Conservation (phyloP, 1,140 invertebrate species). For the Papilio dardanus region DNA sequence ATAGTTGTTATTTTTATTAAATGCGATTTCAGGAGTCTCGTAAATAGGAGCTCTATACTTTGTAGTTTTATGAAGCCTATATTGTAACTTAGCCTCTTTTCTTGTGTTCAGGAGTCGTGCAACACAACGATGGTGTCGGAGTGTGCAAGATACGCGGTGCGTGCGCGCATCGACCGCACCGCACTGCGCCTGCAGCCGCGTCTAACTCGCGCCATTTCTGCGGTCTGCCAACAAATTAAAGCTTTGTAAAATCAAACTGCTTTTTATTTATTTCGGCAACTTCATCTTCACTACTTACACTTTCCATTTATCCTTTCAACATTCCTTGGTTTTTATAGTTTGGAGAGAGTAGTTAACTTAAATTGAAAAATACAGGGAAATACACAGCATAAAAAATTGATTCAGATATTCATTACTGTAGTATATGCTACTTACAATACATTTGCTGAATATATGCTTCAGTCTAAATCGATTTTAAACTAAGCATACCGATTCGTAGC, state of each 20-base stretch:
- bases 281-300: neutral
- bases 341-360: too few relatives aligned
- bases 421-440: too few relatives aligned
- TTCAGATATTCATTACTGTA: too few relatives aligned
- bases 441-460: too few relatives aligned
- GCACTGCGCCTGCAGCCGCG: slow-evolving; percentile 59
- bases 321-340: too few relatives aligned
- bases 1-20: too few relatives aligned
- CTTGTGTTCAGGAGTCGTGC: slow-evolving; percentile 55
- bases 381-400: too few relatives aligned
- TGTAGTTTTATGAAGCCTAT: neutral
- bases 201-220: slow-evolving; percentile 56
- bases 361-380: too few relatives aligned
- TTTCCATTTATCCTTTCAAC: neutral
- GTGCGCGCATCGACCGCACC: slow-evolving; percentile 60
- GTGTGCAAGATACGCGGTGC: slow-evolving; percentile 61
- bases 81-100: slow-evolving; percentile 27
- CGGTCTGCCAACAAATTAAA: slow-evolving; percentile 64
- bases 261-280: neutral
- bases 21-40: too few relatives aligned
- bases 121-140: slow-evolving; percentile 70
- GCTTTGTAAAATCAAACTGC: slow-evolving; percentile 13
- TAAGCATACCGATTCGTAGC: too few relatives aligned
- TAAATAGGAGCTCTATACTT: neutral
- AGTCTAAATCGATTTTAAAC: too few relatives aligned